Evolutionary conservation across 2,113 vertebrate species (phyloP), one percentile per base, ranked within the genome.

Genomic region (Calonectris borealis): DNA sequence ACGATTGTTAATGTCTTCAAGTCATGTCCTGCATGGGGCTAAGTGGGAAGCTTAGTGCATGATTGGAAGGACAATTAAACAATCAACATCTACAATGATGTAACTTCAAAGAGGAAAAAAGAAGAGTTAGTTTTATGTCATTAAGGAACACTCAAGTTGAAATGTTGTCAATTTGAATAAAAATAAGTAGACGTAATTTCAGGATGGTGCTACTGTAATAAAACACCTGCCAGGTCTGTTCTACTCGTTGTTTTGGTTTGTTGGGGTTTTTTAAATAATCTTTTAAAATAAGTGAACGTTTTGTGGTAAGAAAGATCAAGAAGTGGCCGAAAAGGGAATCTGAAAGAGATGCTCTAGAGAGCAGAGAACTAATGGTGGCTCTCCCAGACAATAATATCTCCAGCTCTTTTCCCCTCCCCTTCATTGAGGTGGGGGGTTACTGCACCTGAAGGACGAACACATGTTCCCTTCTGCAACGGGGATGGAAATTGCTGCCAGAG

Each of bases 1-100:
- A 95, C 8, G 68, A 94, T 38, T 92, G 58, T 82, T 97, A 94
- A 95, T 88, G 93, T 97, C 94, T 97, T 96, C 96, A 96, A 97
- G 91, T 92, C 92, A 70, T 84, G 61, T 96, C 96, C 97, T 97
- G 69, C 64, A 89, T 96, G 78, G 84, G 65, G 48, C 73, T 97
- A 95, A 93, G 94, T 97, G 83, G 92, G 70, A 97, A 95, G 87
- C 94, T 96, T 95, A 96, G 93, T 96, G 78, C 76, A 65, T 90
- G 81, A 92, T 95, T 96, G 86, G 55, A 94, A 90, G 73, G 75
- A 93, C 94, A 97, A 94, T 96, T 97, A 97, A 97, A 96, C 81
- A 95, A 87, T 95, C 94, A 90, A 52, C 82, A 95, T 97, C 92
- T 93, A 91, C 95, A 96, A 86, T 82, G 87, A 48, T 72, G 86